phyloP scores from a whole-genome alignment of 2,888 invertebrate species.

The Hirtodrosophila confusa region DNA sequence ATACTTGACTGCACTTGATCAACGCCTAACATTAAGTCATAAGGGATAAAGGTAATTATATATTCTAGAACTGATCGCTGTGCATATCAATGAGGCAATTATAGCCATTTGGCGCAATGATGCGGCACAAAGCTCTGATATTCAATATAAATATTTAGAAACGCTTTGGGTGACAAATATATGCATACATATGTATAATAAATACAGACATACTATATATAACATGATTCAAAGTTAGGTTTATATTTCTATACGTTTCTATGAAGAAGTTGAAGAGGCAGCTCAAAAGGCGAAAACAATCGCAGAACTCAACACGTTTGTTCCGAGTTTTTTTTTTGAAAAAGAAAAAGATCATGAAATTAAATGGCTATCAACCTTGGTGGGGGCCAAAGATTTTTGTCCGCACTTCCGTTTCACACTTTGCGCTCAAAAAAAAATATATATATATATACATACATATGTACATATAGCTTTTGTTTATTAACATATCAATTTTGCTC shows the following conservation, averaged over 20 bases:
- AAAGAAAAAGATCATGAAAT: slow-evolving; percentile 73
- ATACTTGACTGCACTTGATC: slow-evolving; percentile 16
- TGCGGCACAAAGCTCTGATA: slow-evolving; percentile 25
- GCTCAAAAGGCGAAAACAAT: slow-evolving; percentile 43
- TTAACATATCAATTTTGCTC: slow-evolving; percentile 43
- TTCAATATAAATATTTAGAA: slow-evolving; percentile 33
- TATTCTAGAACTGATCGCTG: slow-evolving; percentile 10
- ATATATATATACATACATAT: slow-evolving; percentile 9
- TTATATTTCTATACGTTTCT: slow-evolving; percentile 42
- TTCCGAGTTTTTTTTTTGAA: slow-evolving; percentile 45
- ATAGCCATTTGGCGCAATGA: slow-evolving; percentile 44
- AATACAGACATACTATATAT: slow-evolving; percentile 23
- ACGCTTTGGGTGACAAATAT: slow-evolving; percentile 26
- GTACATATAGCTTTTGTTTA: slow-evolving; percentile 17
- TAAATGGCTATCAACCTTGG: slow-evolving; percentile 69
- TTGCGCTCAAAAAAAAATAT: slow-evolving; percentile 30
- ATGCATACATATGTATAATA: not conserved
- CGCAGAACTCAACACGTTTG: slow-evolving; percentile 66
- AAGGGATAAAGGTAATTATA: slow-evolving; percentile 4
- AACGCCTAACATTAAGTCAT: slow-evolving; percentile 1
- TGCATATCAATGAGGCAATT: slow-evolving; percentile 68
- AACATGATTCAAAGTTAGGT: slow-evolving; percentile 19
- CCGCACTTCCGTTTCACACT: slow-evolving; percentile 78
- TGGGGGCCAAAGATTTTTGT: slow-evolving; percentile 63
- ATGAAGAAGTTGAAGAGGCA: slow-evolving; percentile 37